Conservation (phyloP, 2,113 vertebrate species). For the Eolophus roseicapilla region DNA sequence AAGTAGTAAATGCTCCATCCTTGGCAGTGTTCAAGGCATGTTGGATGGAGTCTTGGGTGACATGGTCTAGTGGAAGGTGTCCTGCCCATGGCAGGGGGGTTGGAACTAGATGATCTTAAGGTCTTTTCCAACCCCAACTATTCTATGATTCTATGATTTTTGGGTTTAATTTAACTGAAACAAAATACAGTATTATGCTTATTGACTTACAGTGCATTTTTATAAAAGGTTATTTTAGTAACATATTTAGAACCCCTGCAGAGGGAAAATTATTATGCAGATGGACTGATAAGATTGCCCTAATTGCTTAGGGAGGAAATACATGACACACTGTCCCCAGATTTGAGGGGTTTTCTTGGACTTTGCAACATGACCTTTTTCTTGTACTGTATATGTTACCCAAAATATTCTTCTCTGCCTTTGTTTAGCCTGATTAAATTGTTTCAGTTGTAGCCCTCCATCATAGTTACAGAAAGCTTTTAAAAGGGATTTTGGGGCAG, state of each 20-base stretch:
- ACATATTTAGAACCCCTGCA: background rate
- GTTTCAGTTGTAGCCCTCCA: background rate
- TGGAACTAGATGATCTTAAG: background rate
- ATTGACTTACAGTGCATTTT: background rate
- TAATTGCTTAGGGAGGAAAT: background rate
- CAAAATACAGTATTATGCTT: background rate
- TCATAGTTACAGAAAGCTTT: background rate
- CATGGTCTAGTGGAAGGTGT: background rate
- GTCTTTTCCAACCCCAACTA: background rate
- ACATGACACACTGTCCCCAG: rapidly evolving
- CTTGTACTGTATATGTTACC: background rate
- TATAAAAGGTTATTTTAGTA: background rate
- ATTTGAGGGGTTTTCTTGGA: background rate
- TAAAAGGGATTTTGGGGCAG: background rate
- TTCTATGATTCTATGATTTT: background rate
- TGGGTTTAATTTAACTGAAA: background rate
- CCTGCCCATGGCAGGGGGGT: background rate
- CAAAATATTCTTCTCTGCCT: background rate
- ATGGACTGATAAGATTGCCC: background rate
- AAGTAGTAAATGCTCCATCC: background rate
- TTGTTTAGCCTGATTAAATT: background rate
- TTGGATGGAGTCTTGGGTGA: background rate
- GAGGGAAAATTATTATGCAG: background rate
- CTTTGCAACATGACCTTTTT: background rate
- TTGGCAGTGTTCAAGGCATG: background rate